These are phyloP conservation scores for Sciurus carolinensis DNA, from an alignment of 2,797 vertebrate species.

Conservation along the genomic window DNA sequence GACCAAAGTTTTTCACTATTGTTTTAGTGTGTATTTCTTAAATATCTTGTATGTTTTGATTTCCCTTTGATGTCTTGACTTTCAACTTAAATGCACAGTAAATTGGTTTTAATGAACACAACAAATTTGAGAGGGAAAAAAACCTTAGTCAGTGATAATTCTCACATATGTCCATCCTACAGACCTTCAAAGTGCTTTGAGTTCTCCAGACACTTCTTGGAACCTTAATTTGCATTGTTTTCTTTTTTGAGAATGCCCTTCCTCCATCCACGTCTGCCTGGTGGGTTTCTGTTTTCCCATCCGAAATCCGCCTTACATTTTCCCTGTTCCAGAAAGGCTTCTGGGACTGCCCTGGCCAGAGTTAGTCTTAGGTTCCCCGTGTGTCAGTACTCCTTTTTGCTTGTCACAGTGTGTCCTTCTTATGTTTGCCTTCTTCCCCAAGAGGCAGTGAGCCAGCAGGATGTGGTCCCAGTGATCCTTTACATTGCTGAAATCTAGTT, in stretches of 20 bases:
- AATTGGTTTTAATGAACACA: background rate
- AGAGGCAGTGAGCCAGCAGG: background rate
- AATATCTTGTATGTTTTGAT: background rate
- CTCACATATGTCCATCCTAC: background rate
- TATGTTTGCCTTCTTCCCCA: background rate
- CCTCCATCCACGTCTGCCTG: background rate
- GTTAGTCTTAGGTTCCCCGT: background rate
- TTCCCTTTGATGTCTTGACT: background rate
- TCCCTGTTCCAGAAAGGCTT: background rate
- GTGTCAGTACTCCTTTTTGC: background rate
- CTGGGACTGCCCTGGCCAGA: background rate
- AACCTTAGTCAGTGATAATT: background rate
- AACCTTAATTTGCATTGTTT: background rate
- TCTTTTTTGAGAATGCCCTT: conserved; percentile 37
- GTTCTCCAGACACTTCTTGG: background rate
- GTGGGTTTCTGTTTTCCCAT: background rate
- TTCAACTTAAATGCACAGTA: background rate
- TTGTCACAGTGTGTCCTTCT: background rate
- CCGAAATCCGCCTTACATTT: background rate
- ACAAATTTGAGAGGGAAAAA: background rate
- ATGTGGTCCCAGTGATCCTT: background rate
- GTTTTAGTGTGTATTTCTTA: conserved; percentile 52
- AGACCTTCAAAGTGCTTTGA: background rate
- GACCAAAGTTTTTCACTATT: background rate
- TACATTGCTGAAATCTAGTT: background rate